phyloP scores from a whole-genome alignment of 2,113 vertebrate genomes.

The Paramisgurnus dabryanus region DNA sequence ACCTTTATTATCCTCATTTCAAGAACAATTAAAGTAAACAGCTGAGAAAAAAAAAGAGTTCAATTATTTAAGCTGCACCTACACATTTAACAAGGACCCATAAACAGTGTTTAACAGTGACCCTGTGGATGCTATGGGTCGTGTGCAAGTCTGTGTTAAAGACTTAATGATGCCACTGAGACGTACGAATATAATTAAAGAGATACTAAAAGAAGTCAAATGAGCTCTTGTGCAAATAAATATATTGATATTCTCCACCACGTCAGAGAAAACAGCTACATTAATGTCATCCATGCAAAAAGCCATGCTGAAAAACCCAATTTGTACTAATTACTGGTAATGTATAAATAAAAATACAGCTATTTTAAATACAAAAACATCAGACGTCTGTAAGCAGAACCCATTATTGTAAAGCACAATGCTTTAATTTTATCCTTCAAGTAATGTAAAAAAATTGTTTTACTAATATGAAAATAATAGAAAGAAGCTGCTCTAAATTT shows the following conservation, averaged over 20 bases:
- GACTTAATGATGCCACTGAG: conserved; percentile 54
- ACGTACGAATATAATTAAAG: conserved; percentile 51
- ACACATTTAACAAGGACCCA: conserved; percentile 54
- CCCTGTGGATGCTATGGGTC: conserved; percentile 52
- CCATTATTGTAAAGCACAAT: no score
- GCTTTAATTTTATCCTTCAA: no score
- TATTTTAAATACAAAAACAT: no score
- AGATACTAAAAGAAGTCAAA: conserved; percentile 29
- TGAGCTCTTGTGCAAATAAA: conserved; percentile 12
- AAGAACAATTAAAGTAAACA: conserved; percentile 1
- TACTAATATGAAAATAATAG: no score
- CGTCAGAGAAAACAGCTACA: not conserved
- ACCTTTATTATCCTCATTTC: conserved; percentile 12
- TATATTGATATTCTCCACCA: not conserved
- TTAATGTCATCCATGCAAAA: no score
- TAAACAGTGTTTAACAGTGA: conserved; percentile 63
- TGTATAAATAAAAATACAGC: no score
- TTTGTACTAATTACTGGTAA: no score
- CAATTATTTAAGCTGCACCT: conserved; percentile 66
- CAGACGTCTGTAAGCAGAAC: no score
- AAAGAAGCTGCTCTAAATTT: no score
- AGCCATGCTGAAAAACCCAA: no score
- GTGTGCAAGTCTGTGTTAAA: conserved; percentile 58
- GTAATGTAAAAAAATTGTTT: no score
- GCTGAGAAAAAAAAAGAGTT: conserved; percentile 3